Base-by-base conservation (phyloP, 2,113 vertebrate genomes). In the Pterocles orientalis region DNA sequence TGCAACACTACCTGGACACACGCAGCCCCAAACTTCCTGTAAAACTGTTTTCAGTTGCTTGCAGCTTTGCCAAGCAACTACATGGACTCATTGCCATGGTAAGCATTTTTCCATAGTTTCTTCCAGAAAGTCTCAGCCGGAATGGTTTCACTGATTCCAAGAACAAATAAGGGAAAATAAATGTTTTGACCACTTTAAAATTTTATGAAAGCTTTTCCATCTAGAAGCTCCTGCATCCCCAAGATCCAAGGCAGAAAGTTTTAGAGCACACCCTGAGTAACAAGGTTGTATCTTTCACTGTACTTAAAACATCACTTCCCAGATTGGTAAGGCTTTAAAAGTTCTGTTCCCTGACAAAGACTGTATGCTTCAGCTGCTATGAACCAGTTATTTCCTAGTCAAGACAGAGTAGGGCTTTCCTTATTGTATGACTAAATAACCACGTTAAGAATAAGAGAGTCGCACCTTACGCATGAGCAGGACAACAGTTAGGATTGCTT, bases 21-120 rank as follows among this genome's bases (percentile, higher is more conserved):
- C 9, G 8, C 36, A 29, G 64, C 64, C 51, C n/a, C 31, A 89
- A 24, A 34, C 19, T 70, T 83, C 71, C 68, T 58, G 26, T 18
- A 43, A 34, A 54, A 51, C 47, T 43, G 12, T 81, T 56, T 41
- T 31, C 39, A 57, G 69, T 1, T 78, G 53, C 73, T 51, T 48
- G 39, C 73, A 89, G 61, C 54, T 86, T 50, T 89, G 69, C 70
- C 81, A 92, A 65, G 41, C 36, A 76, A 85, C 72, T 21, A 79
- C 50, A 45, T 5, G 28, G 70, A 79, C 41, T 26, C 1, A 6
- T 17, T 92, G 54, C 61, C 45, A 36, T 3, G 10, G 48, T 13
- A 50, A 60, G 51, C 29, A 9, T 56, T 75, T 80, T 70, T 70
- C 36, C 33, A 6, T 14, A 29, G 3, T 16, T 75, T 58, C 77